These are phyloP conservation scores for Galerucella calmariensis DNA, from an alignment of 2,888 invertebrate species.

Conservation along the genomic window DNA sequence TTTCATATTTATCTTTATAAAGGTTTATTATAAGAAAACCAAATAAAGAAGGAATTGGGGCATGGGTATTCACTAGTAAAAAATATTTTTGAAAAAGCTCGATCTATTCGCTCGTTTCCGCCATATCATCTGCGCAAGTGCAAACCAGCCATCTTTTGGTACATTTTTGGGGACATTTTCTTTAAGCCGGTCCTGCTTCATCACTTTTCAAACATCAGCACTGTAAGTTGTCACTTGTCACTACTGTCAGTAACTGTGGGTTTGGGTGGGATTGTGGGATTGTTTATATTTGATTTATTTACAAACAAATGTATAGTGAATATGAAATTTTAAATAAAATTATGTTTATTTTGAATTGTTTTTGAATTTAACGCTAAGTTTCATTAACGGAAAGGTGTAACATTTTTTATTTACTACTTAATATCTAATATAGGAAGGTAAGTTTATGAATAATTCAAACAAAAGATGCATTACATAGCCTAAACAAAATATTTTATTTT, in stretches of 20 bases:
- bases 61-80: no score
- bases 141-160: no score
- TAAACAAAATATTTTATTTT: neutral
- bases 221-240: neutral
- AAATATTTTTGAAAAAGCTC: no score
- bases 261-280: constrained; percentile 20
- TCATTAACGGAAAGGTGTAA: neutral
- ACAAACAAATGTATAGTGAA: neutral
- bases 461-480: neutral
- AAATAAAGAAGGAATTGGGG: no score
- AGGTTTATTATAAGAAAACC: no score
- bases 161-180: neutral
- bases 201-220: neutral
- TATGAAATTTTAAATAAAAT: neutral
- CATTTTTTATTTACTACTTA: neutral
- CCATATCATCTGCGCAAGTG: no score
- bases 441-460: neutral
- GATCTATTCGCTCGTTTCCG: no score
- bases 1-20: no score
- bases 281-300: constrained; percentile 15
- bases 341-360: neutral
- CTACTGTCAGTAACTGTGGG: neutral
- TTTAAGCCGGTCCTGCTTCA: neutral
- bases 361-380: neutral
- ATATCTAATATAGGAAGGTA: neutral